A percentile compares a stretch with the other conserved stretches of the same genome.
Conservation (phyloP, 2,888 invertebrate species). For the Drosophila meridiana region DNA sequence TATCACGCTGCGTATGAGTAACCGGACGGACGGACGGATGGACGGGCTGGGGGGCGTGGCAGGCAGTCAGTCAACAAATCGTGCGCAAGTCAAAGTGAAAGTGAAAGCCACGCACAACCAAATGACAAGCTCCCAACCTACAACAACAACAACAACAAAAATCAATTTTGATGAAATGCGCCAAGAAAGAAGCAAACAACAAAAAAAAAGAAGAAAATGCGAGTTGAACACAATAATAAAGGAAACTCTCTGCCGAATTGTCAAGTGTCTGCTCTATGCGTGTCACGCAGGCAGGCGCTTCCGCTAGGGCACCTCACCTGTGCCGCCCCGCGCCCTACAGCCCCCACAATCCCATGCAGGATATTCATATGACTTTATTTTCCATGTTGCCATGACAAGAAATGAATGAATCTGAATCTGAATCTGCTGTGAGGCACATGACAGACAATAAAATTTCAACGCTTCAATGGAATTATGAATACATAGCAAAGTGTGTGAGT, state of each 20-base stretch:
- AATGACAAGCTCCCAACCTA: conserved; percentile 42
- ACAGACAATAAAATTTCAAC: conserved; percentile 75
- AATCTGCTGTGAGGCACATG: conserved; percentile 49
- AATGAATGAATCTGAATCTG: conserved; percentile 38
- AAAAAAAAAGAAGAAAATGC: conserved; percentile 18
- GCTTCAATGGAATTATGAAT: conserved; percentile 56
- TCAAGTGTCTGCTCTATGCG: conserved; percentile 2
- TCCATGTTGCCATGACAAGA: conserved; percentile 49
- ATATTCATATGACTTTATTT: conserved; percentile 37
- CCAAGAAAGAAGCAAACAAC: conserved; percentile 27
- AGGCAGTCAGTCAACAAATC: conserved; percentile 37
- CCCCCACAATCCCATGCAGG: neutral
- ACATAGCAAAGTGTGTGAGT: conserved; percentile 3
- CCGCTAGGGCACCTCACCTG: conserved; percentile 23
- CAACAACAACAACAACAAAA: conserved; percentile 37
- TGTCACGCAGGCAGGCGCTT: conserved; percentile 22
- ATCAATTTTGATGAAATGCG: conserved; percentile 72
- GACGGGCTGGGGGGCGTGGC: neutral
- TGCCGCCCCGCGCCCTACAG: neutral
- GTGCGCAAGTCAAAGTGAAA: conserved; percentile 51
- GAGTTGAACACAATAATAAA: conserved; percentile 11
- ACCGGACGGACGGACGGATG: conserved; percentile 1
- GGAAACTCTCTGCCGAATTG: conserved; percentile 15
- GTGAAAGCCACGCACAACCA: conserved; percentile 50
- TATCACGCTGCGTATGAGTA: conserved; percentile 65